phyloP scores from a whole-genome alignment of 2,888 invertebrate species.

The Microchrysa polita region DNA sequence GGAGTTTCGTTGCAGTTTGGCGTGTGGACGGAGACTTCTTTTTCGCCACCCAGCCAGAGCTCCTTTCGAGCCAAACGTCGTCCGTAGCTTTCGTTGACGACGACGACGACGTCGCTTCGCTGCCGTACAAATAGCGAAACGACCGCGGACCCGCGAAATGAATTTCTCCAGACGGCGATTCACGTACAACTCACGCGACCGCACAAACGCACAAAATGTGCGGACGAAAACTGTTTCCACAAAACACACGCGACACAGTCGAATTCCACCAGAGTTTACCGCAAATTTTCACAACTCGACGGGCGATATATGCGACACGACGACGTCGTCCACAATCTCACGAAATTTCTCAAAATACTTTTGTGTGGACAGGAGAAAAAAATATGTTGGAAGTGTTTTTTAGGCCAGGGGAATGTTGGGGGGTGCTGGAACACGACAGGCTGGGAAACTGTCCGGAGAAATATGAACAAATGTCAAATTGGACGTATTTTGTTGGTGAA shows the following conservation, averaged over 20 bases:
- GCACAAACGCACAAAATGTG: background rate
- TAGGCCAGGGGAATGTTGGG: constrained; percentile 11
- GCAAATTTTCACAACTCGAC: constrained; percentile 35
- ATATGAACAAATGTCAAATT: constrained; percentile 18
- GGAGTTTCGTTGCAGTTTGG: no score
- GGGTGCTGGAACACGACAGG: background rate
- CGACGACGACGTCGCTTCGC: no score
- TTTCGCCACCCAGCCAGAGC: background rate
- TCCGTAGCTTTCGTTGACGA: no score
- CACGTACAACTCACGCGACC: background rate
- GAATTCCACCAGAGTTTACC: constrained; percentile 6
- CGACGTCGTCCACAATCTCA: constrained; percentile 40
- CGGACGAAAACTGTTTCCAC: constrained; percentile 18
- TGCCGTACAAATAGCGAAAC: background rate
- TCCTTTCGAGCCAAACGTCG: no score
- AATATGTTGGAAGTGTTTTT: constrained; percentile 16
- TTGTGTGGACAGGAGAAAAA: constrained; percentile 39
- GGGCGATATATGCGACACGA: constrained; percentile 37
- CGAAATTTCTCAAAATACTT: constrained; percentile 45
- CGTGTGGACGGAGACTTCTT: background rate
- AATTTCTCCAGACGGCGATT: no score
- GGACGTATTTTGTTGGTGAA: background rate
- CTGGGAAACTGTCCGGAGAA: background rate
- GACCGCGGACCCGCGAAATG: background rate
- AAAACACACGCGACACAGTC: background rate